phyloP scores from a whole-genome alignment of 2,797 vertebrate species.

The Trachops cirrhosus region DNA sequence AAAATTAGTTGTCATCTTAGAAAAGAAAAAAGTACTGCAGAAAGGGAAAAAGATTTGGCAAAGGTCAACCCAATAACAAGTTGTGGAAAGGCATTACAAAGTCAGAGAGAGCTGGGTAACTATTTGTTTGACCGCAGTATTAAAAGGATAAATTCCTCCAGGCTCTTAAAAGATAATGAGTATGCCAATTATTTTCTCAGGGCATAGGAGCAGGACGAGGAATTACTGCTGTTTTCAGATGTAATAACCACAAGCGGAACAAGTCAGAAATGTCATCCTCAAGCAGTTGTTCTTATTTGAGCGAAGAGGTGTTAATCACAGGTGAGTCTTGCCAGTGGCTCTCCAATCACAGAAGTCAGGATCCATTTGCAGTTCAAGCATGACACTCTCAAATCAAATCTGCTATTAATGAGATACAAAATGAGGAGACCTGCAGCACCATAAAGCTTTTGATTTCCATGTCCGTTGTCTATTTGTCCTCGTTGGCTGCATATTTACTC shows the following conservation, averaged over 20 bases:
- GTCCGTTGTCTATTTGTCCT: conserved; percentile 52
- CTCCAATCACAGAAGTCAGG: conserved; percentile 40
- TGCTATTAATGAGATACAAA: conserved; percentile 35
- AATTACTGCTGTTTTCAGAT: conserved; percentile 56
- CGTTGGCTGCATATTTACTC: conserved; percentile 12
- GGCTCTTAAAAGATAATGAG: conserved; percentile 68
- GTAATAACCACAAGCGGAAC: conserved; percentile 41
- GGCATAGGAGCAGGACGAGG: background rate
- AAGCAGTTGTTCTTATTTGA: conserved; percentile 38
- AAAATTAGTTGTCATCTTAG: background rate
- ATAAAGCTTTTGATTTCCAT: conserved; percentile 60
- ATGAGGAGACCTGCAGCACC: conserved; percentile 48
- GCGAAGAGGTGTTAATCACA: conserved; percentile 72
- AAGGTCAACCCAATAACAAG: background rate
- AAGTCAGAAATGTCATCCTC: conserved; percentile 56
- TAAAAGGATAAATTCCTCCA: conserved; percentile 52
- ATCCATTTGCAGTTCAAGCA: background rate
- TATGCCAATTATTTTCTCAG: conserved; percentile 66
- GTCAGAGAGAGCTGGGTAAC: conserved; percentile 23
- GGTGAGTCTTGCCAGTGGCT: conserved; percentile 60
- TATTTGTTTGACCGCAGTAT: background rate
- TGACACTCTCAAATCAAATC: conserved; percentile 58
- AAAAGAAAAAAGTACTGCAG: background rate
- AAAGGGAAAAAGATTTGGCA: background rate
- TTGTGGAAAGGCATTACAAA: conserved; percentile 45